A percentile compares a stretch with the other conserved stretches of the same genome.
Evolutionary conservation across 92 coral and sea anemone species (phyloP).

Genomic region (Phenganax stokvisi): DNA sequence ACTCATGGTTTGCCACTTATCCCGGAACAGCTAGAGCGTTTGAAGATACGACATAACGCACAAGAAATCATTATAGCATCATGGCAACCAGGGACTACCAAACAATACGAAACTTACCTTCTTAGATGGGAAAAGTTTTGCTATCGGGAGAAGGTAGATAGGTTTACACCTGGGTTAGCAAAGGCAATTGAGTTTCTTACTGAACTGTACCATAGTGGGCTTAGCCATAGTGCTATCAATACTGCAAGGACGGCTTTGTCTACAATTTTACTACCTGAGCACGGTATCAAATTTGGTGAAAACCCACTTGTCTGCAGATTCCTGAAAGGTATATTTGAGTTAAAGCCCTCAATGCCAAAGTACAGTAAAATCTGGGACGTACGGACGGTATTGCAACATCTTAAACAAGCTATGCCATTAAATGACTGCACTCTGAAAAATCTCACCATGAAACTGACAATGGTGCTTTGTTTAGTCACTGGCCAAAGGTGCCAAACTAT

Average conservation of each 20-base stretch:
- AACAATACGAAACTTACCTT: conserved; percentile 15
- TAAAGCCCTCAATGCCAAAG: conserved; percentile 35
- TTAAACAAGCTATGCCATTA: neutral
- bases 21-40: conserved; percentile 34
- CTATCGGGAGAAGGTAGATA: neutral
- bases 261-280: conserved; percentile 10
- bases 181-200: conserved; percentile 17
- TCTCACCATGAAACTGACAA: conserved; percentile 1
- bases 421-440: neutral
- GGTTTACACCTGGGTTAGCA: neutral
- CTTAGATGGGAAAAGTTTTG: neutral
- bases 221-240: conserved; percentile 22
- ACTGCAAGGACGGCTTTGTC: conserved; percentile 49
- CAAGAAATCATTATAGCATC: conserved; percentile 6
- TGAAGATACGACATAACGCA: conserved; percentile 1
- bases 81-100: conserved; percentile 6
- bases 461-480: neutral
- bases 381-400: conserved; percentile 25
- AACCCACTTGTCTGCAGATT: conserved; percentile 36
- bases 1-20: conserved; percentile 47
- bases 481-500: conserved; percentile 14
- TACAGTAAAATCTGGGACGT: conserved; percentile 45
- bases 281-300: conserved; percentile 25
- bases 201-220: neutral
- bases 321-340: conserved; percentile 31